Conservation (phyloP, 2,113 vertebrate species). For the Baryphthengus martii region DNA sequence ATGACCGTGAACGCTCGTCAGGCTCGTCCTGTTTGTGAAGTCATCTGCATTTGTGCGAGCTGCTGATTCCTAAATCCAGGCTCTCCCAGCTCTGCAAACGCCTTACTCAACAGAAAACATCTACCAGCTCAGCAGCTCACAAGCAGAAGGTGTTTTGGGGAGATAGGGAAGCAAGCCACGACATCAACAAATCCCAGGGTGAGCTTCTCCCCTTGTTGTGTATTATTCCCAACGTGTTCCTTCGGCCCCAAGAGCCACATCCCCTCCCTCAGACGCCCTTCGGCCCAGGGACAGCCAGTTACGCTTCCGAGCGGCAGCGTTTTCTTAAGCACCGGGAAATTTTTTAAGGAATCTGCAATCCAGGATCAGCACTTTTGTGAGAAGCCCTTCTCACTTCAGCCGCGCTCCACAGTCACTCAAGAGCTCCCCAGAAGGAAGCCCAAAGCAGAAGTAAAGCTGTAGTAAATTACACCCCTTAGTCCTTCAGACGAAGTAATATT, state of each 20-base stretch:
- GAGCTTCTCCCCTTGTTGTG: conserved; percentile 28
- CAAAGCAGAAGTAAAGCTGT: neutral
- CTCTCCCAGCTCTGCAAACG: conserved; percentile 37
- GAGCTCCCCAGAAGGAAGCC: neutral
- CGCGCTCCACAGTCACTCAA: rapidly evolving
- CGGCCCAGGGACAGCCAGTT: neutral
- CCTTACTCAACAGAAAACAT: conserved; percentile 2
- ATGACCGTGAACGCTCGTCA: neutral
- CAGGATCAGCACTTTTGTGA: neutral
- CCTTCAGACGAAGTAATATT: rapidly evolving
- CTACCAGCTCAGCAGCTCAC: conserved; percentile 50
- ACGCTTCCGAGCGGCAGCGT: neutral
- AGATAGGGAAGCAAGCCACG: conserved; percentile 58
- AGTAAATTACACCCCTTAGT: neutral
- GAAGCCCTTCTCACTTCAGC: neutral
- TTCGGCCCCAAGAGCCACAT: neutral
- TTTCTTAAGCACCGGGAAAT: neutral
- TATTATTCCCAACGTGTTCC: neutral
- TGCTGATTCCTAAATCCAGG: conserved; percentile 35
- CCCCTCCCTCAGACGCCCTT: neutral
- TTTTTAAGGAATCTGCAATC: neutral
- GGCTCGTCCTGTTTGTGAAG: neutral
- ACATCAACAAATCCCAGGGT: conserved; percentile 52
- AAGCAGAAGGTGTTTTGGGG: conserved; percentile 51
- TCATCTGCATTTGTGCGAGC: conserved; percentile 7